Base-by-base conservation (phyloP, 1,140 invertebrate species). In the Lordiphosa collinella region DNA sequence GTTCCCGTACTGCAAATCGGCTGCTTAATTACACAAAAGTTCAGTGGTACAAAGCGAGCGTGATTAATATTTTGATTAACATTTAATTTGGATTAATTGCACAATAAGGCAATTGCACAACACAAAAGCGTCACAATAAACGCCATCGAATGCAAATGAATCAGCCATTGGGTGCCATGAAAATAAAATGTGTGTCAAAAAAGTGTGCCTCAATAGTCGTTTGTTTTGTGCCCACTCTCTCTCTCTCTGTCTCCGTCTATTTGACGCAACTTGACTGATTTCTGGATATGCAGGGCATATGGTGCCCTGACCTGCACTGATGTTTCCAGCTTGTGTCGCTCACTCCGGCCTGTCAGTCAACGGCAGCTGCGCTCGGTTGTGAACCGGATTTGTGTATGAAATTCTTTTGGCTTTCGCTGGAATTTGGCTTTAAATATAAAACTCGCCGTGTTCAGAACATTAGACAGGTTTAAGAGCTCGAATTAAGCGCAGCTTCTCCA, bases 391-490 rank as follows among this genome's bases (percentile, higher is more conserved):
- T 75, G 36, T n/a, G 53, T 67, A 74, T 69, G 55, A 57, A 64
- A 58, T 73, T 69, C 54, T 64, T 62, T 67, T 48, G 46, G 64
- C 73, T 79, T 79, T 62, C 61, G 67, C 53, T 66, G 51, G 68
- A 58, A 56, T 52, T 46, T 64, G 60, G 59, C 63, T 67, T 84
- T 79, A 84, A 84, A 84, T 80, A 80, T 69, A 84, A 84, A 82
- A 78, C 7, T 72, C 73, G 55, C 68, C 49, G 37, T 25, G 61
- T 37, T 61, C 60, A 78, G 79, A 78, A 78, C 72, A 78, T 84
- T 84, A 84, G 78, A 84, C 36, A 62, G 75, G 60, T 78, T 78
- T 51, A 59, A 84, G 68, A 84, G 78, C 79, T 84, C 60, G 72
- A 56, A 58, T 67, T 56, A 76, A 72, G 43, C 58, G 67, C 35